phyloP scores from a whole-genome alignment of 2,113 vertebrate genomes.

The Trichechus manatus region DNA sequence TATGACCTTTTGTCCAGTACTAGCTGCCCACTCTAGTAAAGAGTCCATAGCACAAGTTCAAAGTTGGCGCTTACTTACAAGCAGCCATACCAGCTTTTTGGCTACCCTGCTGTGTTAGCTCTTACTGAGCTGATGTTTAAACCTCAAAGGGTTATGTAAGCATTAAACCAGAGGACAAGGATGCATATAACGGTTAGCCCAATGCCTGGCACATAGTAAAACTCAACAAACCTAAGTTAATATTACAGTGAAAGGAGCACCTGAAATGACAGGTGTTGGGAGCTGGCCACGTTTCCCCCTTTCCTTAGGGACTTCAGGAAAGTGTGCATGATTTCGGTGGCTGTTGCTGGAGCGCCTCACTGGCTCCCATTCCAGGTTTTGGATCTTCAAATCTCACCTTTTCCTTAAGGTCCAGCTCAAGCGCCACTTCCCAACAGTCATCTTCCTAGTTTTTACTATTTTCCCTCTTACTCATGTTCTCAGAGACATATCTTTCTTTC shows the following conservation, averaged over 20 bases:
- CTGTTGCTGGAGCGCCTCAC: not conserved
- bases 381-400: not conserved
- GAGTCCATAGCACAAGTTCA: not conserved
- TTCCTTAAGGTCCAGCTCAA: not conserved
- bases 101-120: not conserved
- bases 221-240: conserved; percentile 15
- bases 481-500: not conserved
- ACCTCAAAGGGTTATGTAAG: not conserved
- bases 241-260: not conserved
- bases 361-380: not conserved
- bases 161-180: not conserved
- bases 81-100: not conserved
- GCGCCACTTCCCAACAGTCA: not conserved
- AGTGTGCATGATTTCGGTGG: not conserved
- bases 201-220: not conserved
- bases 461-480: not conserved
- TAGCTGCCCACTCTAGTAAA: not conserved
- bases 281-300: not conserved
- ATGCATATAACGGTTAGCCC: not conserved
- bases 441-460: not conserved
- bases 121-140: not conserved
- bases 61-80: no score
- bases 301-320: not conserved
- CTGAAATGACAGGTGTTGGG: not conserved
- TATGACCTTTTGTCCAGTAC: not conserved